Evolutionary conservation across 37 sponge, comb jelly and placozoan genomes (phyloP).

Genomic region (Tethya wilhelma): DNA sequence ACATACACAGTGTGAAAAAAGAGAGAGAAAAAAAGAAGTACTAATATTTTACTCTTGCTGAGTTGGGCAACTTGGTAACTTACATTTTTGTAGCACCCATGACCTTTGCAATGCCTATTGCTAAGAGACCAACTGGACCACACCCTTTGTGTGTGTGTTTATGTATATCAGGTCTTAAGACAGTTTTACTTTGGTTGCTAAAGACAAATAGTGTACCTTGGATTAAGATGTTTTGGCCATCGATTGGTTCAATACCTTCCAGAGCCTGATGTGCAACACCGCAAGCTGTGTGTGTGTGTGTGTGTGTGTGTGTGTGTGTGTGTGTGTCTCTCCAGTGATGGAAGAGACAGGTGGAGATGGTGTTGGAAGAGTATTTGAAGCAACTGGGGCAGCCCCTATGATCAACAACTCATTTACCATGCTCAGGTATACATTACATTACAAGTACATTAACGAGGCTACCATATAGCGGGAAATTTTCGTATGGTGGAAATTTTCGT

Average conservation of each 20-base stretch:
- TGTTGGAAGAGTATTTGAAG: conserved; percentile 87
- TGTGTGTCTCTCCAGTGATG: conserved; percentile 52
- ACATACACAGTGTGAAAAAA: neutral
- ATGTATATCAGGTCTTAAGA: neutral
- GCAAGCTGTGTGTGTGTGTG: conserved; percentile 59
- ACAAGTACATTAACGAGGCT: too few species aligned
- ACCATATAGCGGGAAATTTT: too few species aligned
- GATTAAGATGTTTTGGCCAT: conserved; percentile 73
- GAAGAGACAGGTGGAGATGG: conserved; percentile 86
- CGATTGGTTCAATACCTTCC: conserved; percentile 74
- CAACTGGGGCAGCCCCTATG: conserved; percentile 74
- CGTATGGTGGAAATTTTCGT: too few species aligned
- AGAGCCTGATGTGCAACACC: conserved; percentile 95
- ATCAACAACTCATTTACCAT: conserved; percentile 75
- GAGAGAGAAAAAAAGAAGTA: neutral
- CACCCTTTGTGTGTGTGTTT: conserved; percentile 49
- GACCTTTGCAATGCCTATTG: conserved; percentile 80
- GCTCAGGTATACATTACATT: conserved; percentile 69
- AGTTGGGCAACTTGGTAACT: conserved; percentile 3
- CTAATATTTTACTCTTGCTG: neutral
- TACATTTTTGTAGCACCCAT: conserved; percentile 89
- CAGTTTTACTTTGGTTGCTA: neutral
- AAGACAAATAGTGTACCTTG: conserved; percentile 45
- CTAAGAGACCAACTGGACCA: conserved; percentile 90
- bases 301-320: neutral